Evolutionary conservation across 1,140 invertebrate species (phyloP), one percentile per base, ranked within the genome.

Genomic region (Harpegnathos saltator): DNA sequence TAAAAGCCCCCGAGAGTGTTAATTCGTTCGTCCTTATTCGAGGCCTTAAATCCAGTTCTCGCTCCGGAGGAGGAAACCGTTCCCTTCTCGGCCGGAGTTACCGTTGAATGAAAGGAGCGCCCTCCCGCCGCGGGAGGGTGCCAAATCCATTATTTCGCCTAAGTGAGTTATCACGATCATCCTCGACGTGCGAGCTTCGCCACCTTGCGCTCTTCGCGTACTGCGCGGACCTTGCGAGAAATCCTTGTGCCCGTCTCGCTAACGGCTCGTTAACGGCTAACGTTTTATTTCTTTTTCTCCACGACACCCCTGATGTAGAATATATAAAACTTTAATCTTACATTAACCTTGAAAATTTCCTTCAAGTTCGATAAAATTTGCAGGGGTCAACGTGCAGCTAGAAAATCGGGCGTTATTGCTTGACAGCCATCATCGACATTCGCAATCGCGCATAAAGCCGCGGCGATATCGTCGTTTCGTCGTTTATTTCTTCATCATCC

Each of bases 21-120:
- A 86, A 87, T 87, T 83, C 85, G 66, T 86, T 78, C 66, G 19
- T 83, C 83, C 73, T 83, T 83, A 87, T 87, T 86, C 85, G 78
- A 50, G 63, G 52, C 61, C 69, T 86, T 83, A 73, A 86, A 86
- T 83, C 80, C 59, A 82, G 66, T 59, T 73, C 66, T 73, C 54
- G 63, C 15, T 15, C 17, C 24, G 33, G 29, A 52, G 22, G 19
- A 58, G 58, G 24, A 86, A 58, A 61, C 54, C 69, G 19, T 50
- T 24, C 33, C 19, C n/a, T 44, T 9, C 38, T 44, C 38, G 4
- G 38, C 38, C 26, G 26, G n/a, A 4, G 59, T 86, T 78, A 58
- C 71, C 66, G 50, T 83, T 71, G 81, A 86, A 87, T 87, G 83
- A 87, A 86, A 87, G 80, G 59, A 86, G 61, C 77, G 56, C 50